phyloP scores from a whole-genome alignment of 2,888 invertebrate genomes.

The Spisula subtruncata region DNA sequence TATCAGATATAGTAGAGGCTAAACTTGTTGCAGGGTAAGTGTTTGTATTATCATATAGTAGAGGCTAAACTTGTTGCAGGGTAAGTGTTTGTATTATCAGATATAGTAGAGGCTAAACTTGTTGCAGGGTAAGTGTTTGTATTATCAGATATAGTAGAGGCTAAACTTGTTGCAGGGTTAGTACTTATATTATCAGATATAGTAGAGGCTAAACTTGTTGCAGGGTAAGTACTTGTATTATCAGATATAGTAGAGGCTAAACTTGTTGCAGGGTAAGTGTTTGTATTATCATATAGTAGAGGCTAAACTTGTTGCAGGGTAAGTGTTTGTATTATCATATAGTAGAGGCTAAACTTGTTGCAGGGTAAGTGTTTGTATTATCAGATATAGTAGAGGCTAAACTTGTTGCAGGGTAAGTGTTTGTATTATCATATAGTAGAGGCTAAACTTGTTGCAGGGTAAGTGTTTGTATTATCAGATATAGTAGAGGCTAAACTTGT shows the following conservation, averaged over 20 bases:
- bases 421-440: constrained; percentile 48
- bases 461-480: constrained; percentile 49
- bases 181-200: constrained; percentile 58
- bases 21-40: no score
- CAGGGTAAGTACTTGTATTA: constrained; percentile 60
- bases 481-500: constrained; percentile 61
- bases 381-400: constrained; percentile 57
- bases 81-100: no score
- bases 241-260: constrained; percentile 57
- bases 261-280: constrained; percentile 62
- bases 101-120: no score
- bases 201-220: constrained; percentile 56
- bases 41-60: no score
- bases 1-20: no score
- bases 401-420: constrained; percentile 62
- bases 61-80: no score
- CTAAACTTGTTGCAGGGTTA: constrained; percentile 62
- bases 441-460: constrained; percentile 64
- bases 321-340: constrained; percentile 56
- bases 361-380: constrained; percentile 60
- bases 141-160: constrained; percentile 53
- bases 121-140: no score
- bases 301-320: constrained; percentile 64
- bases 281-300: constrained; percentile 48
- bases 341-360: constrained; percentile 56